Conservation (phyloP, 2,888 invertebrate species). For the Dicyrtomina minuta region DNA sequence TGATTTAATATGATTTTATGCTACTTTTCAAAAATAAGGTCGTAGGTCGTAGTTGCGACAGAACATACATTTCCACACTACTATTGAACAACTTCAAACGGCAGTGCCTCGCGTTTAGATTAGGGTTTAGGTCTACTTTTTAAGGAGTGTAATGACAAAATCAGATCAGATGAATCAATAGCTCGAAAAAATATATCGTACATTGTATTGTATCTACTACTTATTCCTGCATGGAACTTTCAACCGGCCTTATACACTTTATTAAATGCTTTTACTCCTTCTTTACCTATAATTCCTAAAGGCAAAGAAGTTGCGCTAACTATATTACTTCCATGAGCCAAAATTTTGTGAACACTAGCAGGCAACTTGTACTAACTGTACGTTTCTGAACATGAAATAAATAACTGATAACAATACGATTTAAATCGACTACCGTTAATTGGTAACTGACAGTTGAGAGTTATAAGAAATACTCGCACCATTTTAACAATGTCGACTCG, state of each 20-base stretch:
- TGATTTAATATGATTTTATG: too few species aligned
- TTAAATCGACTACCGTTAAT: slow-evolving; percentile 30
- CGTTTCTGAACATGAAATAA: slow-evolving; percentile 9
- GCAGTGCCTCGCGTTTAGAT: too few species aligned
- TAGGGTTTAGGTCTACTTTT: too few species aligned
- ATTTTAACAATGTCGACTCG: slow-evolving; percentile 20
- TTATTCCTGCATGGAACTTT: slow-evolving; percentile 29
- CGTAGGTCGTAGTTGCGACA: too few species aligned
- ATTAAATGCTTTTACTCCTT: slow-evolving; percentile 30
- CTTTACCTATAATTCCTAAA: slow-evolving; percentile 33
- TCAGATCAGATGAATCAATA: slow-evolving; percentile 36
- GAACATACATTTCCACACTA: too few species aligned
- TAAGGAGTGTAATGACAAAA: background rate
- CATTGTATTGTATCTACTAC: slow-evolving; percentile 13
- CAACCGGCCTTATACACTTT: slow-evolving; percentile 27
- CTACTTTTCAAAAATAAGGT: too few species aligned
- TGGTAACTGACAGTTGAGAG: slow-evolving; percentile 22
- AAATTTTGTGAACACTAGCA: slow-evolving; percentile 34
- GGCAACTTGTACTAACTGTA: slow-evolving; percentile 34
- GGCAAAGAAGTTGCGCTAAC: slow-evolving; percentile 22
- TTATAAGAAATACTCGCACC: slow-evolving; percentile 18
- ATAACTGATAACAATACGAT: background rate
- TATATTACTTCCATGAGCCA: slow-evolving; percentile 33
- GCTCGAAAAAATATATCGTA: slow-evolving; percentile 32
- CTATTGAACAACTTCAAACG: too few species aligned